Evolutionary conservation across 2,797 vertebrate species (phyloP), one percentile per base, ranked within the genome.

Genomic region (Coregonus ussuriensis): DNA sequence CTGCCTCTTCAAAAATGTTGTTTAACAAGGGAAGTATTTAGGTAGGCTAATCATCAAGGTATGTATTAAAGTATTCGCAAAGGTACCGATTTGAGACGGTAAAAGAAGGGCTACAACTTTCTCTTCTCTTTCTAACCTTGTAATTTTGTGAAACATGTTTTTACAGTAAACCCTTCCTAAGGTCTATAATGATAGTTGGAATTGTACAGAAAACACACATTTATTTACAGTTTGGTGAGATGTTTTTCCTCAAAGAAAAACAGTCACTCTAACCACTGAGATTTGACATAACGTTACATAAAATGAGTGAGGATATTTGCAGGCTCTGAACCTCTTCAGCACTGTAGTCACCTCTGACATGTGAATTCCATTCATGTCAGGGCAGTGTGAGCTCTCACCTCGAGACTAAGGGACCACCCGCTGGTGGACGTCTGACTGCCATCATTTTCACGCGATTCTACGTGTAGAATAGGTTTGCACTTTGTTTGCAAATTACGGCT

Each of bases 91-190:
- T 83, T 87, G 18, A 54, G 79, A 72, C 62, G 74, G 82, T 75
- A 67, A 79, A 83, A 72, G 74, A 77, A 82, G 74, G 41, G 74
- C 84, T 71, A 77, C 81, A 84, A 91, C 89, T 90, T 91, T 91
- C 88, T 82, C 87, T 84, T 56, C 81, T 78, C 75, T 41, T 67
- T 33, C 3, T 78, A 74, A 89, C 83, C 85, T 59, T 91, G 83
- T 89, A 87, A 93, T 91, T 91, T 89, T 71, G 51, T 6, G 56
- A 78, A 89, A 87, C 84, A 82, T 90, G 89, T 89, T 92, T 89
- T 89, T 85, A 90, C 85, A 88, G 87, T 78, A 81, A 71, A 89
- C 86, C 81, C 86, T 76, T 77, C 75, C 14, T 7, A 84, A 87
- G 84, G 54, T 72, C 77, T 77, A 74, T 87, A 91, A 91, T 90